Evolutionary conservation across 2,113 vertebrate species (phyloP).

Genomic region (Brachypodius melanocephalos): DNA sequence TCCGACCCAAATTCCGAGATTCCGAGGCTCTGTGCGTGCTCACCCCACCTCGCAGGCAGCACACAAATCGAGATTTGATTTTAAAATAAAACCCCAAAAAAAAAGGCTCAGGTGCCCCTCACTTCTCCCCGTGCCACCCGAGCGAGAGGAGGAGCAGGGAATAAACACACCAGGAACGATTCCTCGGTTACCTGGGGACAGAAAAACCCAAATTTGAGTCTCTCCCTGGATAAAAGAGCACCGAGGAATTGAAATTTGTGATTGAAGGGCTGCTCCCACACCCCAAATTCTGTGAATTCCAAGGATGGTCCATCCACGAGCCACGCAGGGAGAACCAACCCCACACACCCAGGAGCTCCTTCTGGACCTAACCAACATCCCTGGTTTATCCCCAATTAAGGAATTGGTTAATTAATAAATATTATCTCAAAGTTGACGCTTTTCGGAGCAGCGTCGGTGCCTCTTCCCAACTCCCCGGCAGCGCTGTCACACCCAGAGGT

Average conservation of each 20-base stretch:
- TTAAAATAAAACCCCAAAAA: neutral
- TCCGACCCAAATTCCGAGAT: rapidly evolving
- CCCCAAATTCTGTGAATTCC: no score
- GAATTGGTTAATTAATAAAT: neutral
- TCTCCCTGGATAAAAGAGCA: neutral
- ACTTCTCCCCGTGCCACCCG: neutral
- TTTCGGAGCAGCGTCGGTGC: neutral
- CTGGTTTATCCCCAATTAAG: rapidly evolving
- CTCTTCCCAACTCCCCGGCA: neutral
- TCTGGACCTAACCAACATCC: rapidly evolving
- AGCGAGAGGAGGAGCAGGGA: rapidly evolving
- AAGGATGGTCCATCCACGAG: rapidly evolving
- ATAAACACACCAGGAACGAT: neutral
- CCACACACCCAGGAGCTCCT: rapidly evolving
- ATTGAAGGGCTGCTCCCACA: rapidly evolving
- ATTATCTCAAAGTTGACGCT: rapidly evolving
- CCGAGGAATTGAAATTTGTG: neutral
- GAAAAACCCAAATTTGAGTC: neutral
- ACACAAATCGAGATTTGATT: rapidly evolving
- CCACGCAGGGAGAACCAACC: neutral
- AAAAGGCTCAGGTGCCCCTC: neutral
- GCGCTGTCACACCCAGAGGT: rapidly evolving
- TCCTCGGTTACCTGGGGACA: rapidly evolving
- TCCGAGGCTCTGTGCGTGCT: rapidly evolving
- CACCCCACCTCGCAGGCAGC: neutral